phyloP scores from a whole-genome alignment of 2,797 vertebrate genomes.

The Acridotheres tristis region DNA sequence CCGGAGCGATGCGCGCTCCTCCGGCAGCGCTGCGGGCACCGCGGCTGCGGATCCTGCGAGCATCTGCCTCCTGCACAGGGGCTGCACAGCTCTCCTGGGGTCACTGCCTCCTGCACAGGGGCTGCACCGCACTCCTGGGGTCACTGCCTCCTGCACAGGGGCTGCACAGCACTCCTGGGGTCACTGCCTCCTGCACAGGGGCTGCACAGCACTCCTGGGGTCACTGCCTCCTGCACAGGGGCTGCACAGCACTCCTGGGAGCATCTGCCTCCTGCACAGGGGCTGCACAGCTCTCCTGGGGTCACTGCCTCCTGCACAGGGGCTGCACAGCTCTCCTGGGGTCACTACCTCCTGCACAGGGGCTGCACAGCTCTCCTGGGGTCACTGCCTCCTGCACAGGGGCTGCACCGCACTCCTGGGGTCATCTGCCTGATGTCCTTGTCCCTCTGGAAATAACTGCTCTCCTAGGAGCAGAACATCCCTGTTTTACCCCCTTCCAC shows the following conservation, averaged over 20 bases:
- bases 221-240: background rate
- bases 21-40: background rate
- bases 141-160: background rate
- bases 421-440: background rate
- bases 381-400: background rate
- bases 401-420: background rate
- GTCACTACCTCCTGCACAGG: background rate
- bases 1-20: background rate
- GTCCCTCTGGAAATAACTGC: background rate
- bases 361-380: no score
- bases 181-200: no score
- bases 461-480: background rate
- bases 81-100: background rate
- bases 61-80: background rate
- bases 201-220: background rate
- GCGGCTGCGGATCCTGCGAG: background rate
- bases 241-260: no score
- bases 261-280: accelerated
- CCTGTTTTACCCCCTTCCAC: background rate
- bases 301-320: no score
- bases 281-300: background rate
- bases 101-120: no score
- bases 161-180: background rate
- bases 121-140: background rate
- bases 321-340: background rate